Base-by-base conservation (phyloP, 2,113 vertebrate genomes). In the Bufo gargarizans region DNA sequence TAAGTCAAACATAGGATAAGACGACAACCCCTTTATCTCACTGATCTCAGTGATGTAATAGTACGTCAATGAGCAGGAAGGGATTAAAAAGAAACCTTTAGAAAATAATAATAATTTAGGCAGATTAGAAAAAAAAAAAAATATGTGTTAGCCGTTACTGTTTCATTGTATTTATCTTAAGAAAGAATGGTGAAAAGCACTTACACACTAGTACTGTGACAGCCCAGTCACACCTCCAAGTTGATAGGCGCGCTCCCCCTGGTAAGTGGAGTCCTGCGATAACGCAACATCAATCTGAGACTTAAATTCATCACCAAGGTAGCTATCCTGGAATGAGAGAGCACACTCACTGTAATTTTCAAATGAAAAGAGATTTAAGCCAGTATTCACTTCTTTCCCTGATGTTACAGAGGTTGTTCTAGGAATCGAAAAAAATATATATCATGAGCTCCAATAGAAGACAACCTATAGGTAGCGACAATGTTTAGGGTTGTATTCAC, bases 161-260 rank as follows among this genome's bases (percentile, higher is more conserved):
- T 53, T 53, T 53, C 33, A 33, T 33, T 33, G 33, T 33, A 33
- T 33, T 33, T 33, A 33, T 33, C 33, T 33, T 33, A 33, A 33
- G 33, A 33, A 33, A 33, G 33, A 33, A 33, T 33, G 33, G 33
- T 53, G 9, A 2, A 71, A 11, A 22, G 20, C 71, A 87, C 98
- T 97, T 95, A 97, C 98, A 95, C 96, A 95, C 96, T 99, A 99
- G 94, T 99, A 99, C 97, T 99, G 98, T 95, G 98, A 99, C 96
- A 99, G 96, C 94, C 98, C 98, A 82, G 98, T 97, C 95, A 99
- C 97, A 89, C 98, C 98, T 84, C 97, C 97, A 87, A 99, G 98
- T 94, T 99, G 98, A 96, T 99, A 99, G 0, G 98, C 98, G 89
- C 98, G 96, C 94, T 99, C 98, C 49, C 98, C 98, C 95, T 99